Base-by-base conservation (phyloP, 1,140 invertebrate species). In the Euborellia annulipes region DNA sequence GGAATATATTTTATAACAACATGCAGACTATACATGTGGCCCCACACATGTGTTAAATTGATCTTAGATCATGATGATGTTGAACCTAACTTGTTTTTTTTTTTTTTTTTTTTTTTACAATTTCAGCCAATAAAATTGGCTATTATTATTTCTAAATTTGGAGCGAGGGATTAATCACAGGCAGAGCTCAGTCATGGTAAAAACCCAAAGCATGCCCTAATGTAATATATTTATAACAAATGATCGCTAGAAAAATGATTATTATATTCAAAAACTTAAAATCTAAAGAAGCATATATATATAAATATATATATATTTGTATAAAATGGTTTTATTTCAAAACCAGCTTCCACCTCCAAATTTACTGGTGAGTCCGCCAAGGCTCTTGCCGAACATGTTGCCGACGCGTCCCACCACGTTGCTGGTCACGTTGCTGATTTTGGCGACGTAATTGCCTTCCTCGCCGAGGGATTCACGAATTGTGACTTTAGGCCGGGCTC, bases 361-460 rank as follows among this genome's bases (percentile, higher is more conserved):
- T 66, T 86, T 86, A 40, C 79, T 80, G 53, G 82, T 82, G 53
- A 87, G 69, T 50, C 83, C 82, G 48, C 82, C 82, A 47, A 85
- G 76, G 45, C 82, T 80, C 62, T 85, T 84, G 37, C 84, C 82
- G 55, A 87, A 79, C 58, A 87, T 81, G 60, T 78, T 82, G 51
- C 82, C 81, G 55, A 89, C 73, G 58, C 76, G 73, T 23, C 79
- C 82, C 40, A 79, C 79, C 47, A 84, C 79, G 52, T 81, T 79
- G 39, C 76, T 76, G 20, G 79, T 80, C 23, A 78, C 76, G 56
- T 78, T 81, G 54, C 73, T 74, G 20, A 82, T 67, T 57, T 79
- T 79, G 20, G 69, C 67, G 36, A 79, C 69, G 50, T 69, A 69
- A 59, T 76, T 78, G 16, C 69, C 75, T 52, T 78, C 75, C 54